Base-by-base conservation (phyloP, 2,113 vertebrate genomes). In the Tupaia chinensis region DNA sequence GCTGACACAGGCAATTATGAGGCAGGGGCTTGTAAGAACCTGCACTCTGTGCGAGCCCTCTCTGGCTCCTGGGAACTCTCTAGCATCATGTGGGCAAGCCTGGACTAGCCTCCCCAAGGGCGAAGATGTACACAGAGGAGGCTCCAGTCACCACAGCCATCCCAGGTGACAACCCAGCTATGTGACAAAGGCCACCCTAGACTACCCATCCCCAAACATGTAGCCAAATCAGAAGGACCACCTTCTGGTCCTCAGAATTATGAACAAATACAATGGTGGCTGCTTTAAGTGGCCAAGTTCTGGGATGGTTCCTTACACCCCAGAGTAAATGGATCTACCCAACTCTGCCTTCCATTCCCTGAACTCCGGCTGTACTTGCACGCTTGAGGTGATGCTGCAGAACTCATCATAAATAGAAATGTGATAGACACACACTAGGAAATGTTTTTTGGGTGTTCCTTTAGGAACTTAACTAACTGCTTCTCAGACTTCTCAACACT, bases 331-430 rank as follows among this genome's bases (percentile, higher is more conserved):
- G 16, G 10, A 78, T 25, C 34, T 0, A 32, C 32, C 65, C 70
- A 32, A 60, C 9, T 68, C 3, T 63, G 27, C 16, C 29, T 70
- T 63, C 54, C 10, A 54, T 34, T 76, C 91, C 66, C 70, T 15
- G 9, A 74, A 79, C 27, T 61, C 68, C 34, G 29, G 29, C 69
- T 94, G 81, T 22, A 58, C n/a, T 25, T 6, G 32, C 14, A 34
- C 23, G 53, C 44, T 60, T 72, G 23, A 85, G 63, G 79, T 27
- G 20, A 32, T 23, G 74, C 8, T 69, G 27, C 23, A 84, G 53
- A 72, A 32, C 0, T 58, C 29, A 87, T 54, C 80, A 72, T 14
- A 92, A 94, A 32, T 29, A 85, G 73, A 76, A 89, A 90, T 20
- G 32, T n/a, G 66, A 68, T 0, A 2, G 60, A 89, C 8, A 9